Evolutionary conservation across 2,797 vertebrate genomes (phyloP), one percentile per base, ranked within the genome.

Genomic region (Sebastes goodei): DNA sequence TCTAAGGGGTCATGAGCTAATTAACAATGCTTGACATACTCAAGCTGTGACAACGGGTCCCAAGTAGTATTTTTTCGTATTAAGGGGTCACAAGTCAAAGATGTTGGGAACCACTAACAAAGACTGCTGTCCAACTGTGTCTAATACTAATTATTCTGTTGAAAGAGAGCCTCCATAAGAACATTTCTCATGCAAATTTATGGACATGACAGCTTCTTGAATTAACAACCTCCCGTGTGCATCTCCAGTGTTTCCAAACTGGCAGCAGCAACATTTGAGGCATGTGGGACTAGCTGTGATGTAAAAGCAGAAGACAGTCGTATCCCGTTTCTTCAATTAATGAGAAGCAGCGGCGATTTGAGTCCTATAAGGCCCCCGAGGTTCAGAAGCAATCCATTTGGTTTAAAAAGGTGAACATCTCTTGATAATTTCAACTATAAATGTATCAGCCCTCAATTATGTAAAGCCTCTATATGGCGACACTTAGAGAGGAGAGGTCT

Each of bases 401-500:
- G 30, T 15, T 56, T 76, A 8, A 57, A 78, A 76, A 83, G 62
- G 32, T 20, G 76, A 84, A 67, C 53, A 71, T 80, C 80, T 74
- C 78, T 29, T 74, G 52, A 71, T 77, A 35, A 85, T 83, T 65
- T 77, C 8, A 78, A 55, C 71, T 69, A 53, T 72, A 71, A 86
- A 90, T 60, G 74, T 80, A 60, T 74, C 23, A 56, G 14, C 52
- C 7, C 74, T 93, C 76, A 93, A 83, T 93, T 85, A 93, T 93
- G 85, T 87, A 93, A 90, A 86, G 71, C 82, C 71, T 84, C 59
- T 63, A 46, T 64, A 52, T 70, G 76, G 52, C 56, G 38, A 77
- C 77, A 76, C 88, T 91, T 32, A 64, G 67, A 71, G 57, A 5
- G 64, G 82, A 72, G 63, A 78, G 30, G 69, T 25, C 59, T 61